Evolutionary conservation across 2,888 invertebrate species (phyloP), one percentile per base, ranked within the genome.

Genomic region (Lacanobia oleracea): DNA sequence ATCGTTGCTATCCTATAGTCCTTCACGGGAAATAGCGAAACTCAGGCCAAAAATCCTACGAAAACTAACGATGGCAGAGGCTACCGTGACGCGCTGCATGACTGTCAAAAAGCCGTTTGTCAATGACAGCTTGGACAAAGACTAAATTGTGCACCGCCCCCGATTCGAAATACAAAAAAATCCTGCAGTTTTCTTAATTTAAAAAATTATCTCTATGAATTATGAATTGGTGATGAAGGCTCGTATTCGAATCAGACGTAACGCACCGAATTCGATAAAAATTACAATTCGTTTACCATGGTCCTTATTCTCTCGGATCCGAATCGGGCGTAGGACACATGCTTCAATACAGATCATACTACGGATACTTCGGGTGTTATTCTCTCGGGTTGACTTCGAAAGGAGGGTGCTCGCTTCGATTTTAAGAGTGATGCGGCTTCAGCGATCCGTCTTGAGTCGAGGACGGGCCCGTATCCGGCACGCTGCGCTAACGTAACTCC

Each of bases 41-140:
- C 9, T 37, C 7, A 21, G n/a, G 5, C 16, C 7, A 14, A 33
- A 63, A 33, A 21, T 23, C 6, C 3, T 7, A 16, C 12, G 21
- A 23, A 23, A 21, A 45, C 43, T 0, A 16, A 72, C 14, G 23
- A 79, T 68, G 81, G 4, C 43, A 12, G 18, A 48, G 12, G 1
- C 12, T 10, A n/a, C 3, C 4, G 12, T n/a, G 18, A 51, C n/a
- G 16, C 71, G 76, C 6, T 67, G 67, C 27, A 2, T 50, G 1
- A 23, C 48, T 10, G n/a, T 62, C 51, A 80, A 71, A 57, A 80
- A 54, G 23, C 64, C 45, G 1, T 43, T 61, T 23, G 23, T 57
- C 12, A 45, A 56, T 43, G 33, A 23, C 53, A 59, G 18, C 7
- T 51, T 66, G 21, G 45, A 51, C 18, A 77, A 65, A 43, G 51